Evolutionary conservation across 2,113 vertebrate genomes (phyloP).

Genomic region (Bos javanicus): DNA sequence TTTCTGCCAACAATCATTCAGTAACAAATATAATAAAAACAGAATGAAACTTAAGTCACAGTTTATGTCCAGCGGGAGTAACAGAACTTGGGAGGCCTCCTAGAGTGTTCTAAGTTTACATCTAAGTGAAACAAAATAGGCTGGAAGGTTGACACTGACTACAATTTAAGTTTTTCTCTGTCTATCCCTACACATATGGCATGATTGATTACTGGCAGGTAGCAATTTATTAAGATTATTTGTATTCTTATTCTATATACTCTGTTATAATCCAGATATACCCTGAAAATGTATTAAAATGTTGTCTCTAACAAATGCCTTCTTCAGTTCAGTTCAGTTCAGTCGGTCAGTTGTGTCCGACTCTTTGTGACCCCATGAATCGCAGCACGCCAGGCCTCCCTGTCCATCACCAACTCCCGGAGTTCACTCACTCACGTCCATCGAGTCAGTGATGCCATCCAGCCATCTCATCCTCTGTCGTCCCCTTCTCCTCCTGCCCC

Average conservation of each 20-base stretch:
- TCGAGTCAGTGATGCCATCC: too few relatives aligned
- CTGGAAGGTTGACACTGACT: neutral
- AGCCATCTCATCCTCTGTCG: too few relatives aligned
- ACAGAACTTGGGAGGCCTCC: neutral
- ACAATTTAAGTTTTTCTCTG: neutral
- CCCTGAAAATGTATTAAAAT: neutral
- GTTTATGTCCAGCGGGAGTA: neutral
- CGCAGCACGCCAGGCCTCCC: too few relatives aligned
- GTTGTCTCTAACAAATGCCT: neutral
- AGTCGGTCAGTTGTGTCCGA: too few relatives aligned
- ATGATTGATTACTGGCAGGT: neutral
- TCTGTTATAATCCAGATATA: neutral
- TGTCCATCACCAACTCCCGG: too few relatives aligned
- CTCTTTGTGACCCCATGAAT: too few relatives aligned
- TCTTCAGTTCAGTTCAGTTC: too few relatives aligned
- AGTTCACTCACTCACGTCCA: too few relatives aligned
- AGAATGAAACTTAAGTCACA: neutral
- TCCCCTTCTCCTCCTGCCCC: too few relatives aligned
- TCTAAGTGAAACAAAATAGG: neutral
- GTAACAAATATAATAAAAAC: neutral
- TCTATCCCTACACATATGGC: accelerated
- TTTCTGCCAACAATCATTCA: neutral
- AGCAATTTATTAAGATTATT: neutral
- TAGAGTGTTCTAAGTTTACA: neutral
- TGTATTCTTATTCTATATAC: neutral